Evolutionary conservation across 2,888 invertebrate species (phyloP).

Genomic region (Tanaodytes sp.): DNA sequence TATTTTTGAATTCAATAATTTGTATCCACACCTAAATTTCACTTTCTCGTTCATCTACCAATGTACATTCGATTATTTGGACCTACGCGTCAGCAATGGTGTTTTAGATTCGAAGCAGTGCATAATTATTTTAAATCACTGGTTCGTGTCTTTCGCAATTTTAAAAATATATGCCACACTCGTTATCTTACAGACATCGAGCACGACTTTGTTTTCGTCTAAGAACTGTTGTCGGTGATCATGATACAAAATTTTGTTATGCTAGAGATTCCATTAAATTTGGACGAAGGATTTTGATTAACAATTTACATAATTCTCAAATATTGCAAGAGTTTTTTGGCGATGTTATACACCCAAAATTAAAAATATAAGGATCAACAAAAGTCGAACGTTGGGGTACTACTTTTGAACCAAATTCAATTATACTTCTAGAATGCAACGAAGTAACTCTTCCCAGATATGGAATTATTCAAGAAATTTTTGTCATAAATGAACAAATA

Average conservation of each 20-base stretch:
- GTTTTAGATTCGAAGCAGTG: constrained; percentile 52
- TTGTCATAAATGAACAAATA: too few species aligned
- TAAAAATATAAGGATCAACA: too few species aligned
- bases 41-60: constrained; percentile 51
- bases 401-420: too few species aligned
- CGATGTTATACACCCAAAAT: too few species aligned
- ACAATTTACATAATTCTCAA: constrained; percentile 3
- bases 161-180: constrained; percentile 35
- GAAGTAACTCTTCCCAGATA: too few species aligned
- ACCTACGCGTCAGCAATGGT: constrained; percentile 48
- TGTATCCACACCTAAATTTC: constrained; percentile 52
- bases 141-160: constrained; percentile 44
- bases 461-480: too few species aligned
- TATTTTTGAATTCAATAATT: too few species aligned
- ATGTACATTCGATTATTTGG: constrained; percentile 51
- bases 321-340: too few species aligned
- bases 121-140: constrained; percentile 46
- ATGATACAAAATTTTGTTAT: constrained; percentile 30
- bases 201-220: not conserved
- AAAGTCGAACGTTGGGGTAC: too few species aligned
- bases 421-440: too few species aligned
- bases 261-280: constrained; percentile 27
- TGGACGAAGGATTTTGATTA: constrained; percentile 17
- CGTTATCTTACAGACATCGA: constrained; percentile 5
- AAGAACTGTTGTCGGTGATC: not conserved